A percentile compares a stretch with the other conserved stretches of the same genome.
Conservation (phyloP, 2,113 vertebrate species). For the Syngnathus scovelli region DNA sequence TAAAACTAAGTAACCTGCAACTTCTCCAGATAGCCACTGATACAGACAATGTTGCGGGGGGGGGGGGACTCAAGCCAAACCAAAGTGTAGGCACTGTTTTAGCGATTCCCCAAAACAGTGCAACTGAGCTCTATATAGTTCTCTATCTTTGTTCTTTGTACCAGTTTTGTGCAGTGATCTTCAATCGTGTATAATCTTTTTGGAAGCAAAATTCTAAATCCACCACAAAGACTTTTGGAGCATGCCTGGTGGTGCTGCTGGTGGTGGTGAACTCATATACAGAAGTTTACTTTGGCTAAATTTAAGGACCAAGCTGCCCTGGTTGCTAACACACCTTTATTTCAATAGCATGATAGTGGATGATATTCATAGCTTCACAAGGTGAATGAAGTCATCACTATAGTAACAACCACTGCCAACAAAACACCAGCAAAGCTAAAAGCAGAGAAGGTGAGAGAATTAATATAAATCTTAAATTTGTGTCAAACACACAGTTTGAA, state of each 20-base stretch:
- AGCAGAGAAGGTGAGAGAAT: slow-evolving; percentile 18
- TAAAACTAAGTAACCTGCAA: too few species aligned
- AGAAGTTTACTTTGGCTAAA: background rate
- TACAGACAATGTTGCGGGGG: too few species aligned
- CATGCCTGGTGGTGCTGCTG: background rate
- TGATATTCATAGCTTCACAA: background rate
- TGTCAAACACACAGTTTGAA: slow-evolving; percentile 30
- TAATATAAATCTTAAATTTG: slow-evolving; percentile 34
- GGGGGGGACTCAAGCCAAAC: too few species aligned
- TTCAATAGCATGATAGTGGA: background rate
- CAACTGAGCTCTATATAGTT: background rate
- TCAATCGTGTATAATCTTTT: too few species aligned
- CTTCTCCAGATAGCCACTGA: too few species aligned
- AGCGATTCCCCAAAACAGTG: background rate
- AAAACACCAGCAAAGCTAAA: slow-evolving; percentile 8
- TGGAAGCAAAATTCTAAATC: background rate
- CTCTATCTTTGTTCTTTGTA: too few species aligned
- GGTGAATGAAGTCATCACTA: background rate
- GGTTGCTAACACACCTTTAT: background rate
- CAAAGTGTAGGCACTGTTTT: background rate
- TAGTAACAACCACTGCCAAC: background rate
- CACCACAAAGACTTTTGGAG: background rate
- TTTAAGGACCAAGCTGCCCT: background rate
- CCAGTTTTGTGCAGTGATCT: background rate
- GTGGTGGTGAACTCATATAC: background rate